These are phyloP conservation scores for Stegodyphus dumicola DNA, from an alignment of 1,140 invertebrate species.

Conservation along the genomic window DNA sequence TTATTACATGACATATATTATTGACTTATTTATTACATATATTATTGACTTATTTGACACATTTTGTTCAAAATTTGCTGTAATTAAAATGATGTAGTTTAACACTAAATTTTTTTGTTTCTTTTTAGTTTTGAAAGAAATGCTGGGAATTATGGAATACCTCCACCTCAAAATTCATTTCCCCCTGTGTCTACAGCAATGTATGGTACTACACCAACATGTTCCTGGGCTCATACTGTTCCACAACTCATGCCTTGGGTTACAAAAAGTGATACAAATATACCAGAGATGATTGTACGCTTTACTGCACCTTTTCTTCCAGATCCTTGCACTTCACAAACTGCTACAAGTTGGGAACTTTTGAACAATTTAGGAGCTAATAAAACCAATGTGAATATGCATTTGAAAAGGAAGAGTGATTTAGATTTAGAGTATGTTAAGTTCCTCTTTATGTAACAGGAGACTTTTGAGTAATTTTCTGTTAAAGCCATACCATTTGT, in stretches of 20 bases:
- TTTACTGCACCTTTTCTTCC: conserved; percentile 59
- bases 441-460: neutral
- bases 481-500: no score
- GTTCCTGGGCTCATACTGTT: conserved; percentile 62
- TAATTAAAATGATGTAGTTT: no score
- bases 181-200: conserved; percentile 24
- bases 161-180: no score
- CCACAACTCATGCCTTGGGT: conserved; percentile 60
- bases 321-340: conserved; percentile 62
- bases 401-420: conserved; percentile 60
- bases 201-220: conserved; percentile 39
- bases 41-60: no score
- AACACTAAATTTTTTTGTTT: no score
- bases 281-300: conserved; percentile 13
- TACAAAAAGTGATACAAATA: neutral
- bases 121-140: no score
- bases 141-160: no score
- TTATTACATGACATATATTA: no score
- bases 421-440: conserved; percentile 6
- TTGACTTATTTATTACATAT: no score
- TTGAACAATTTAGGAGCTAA: conserved; percentile 41
- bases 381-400: conserved; percentile 16
- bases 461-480: no score
- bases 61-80: no score
- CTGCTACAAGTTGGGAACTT: conserved; percentile 61